Percentiles rank a stretch among this genome's conserved stretches.
These are phyloP conservation scores for Metallyticus violacea DNA, from an alignment of 2,888 invertebrate genomes.

Conservation along the genomic window DNA sequence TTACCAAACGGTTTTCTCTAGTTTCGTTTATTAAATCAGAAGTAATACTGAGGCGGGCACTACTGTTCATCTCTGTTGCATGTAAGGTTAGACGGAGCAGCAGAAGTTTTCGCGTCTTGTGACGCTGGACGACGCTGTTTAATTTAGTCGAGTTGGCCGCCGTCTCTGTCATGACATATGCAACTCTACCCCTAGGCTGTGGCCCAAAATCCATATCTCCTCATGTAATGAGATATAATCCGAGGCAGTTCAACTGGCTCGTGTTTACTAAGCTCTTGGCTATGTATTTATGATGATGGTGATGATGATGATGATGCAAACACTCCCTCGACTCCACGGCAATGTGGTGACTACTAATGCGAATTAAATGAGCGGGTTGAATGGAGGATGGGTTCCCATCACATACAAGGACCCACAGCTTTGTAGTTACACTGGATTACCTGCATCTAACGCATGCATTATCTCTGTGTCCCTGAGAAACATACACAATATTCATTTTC, in stretches of 20 bases:
- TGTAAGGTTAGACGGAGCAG: neutral
- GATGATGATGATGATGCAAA: neutral
- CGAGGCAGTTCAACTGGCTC: neutral
- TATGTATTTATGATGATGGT: neutral
- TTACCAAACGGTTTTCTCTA: too few species aligned
- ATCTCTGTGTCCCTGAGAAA: neutral
- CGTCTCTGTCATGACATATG: neutral
- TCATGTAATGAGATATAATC: neutral
- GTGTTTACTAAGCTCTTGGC: neutral
- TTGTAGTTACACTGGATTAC: neutral
- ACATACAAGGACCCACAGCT: neutral
- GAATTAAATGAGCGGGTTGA: neutral
- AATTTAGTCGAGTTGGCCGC: neutral
- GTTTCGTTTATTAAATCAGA: too few species aligned
- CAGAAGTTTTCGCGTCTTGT: neutral
- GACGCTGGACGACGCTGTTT: neutral
- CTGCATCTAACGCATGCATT: neutral
- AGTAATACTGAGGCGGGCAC: too few species aligned
- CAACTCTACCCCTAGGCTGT: neutral
- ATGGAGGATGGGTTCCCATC: neutral
- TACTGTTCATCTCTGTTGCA: too few species aligned
- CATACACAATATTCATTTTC: neutral
- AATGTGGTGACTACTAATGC: neutral
- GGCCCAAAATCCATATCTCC: neutral
- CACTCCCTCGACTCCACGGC: neutral